Conservation (phyloP, 2,888 invertebrate genomes). For the Drosophila buzzatii region DNA sequence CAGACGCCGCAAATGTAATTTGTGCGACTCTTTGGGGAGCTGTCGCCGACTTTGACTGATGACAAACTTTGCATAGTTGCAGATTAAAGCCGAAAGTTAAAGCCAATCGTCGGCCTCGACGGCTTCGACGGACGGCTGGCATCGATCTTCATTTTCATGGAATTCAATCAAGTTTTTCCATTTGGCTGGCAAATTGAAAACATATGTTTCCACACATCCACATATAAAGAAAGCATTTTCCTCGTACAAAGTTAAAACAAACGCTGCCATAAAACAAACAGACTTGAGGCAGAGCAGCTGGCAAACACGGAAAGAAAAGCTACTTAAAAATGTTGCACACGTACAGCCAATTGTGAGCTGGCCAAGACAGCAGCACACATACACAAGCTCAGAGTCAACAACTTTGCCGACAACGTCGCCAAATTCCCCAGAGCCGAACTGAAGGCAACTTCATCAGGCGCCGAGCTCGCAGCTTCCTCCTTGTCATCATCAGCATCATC, state of each 20-base stretch:
- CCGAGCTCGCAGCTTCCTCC: slow-evolving; percentile 59
- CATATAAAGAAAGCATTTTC: slow-evolving; percentile 23
- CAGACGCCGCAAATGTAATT: slow-evolving; percentile 74
- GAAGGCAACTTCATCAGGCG: slow-evolving; percentile 72
- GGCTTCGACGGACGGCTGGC: not conserved
- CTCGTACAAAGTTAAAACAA: slow-evolving; percentile 60
- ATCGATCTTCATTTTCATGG: slow-evolving; percentile 60
- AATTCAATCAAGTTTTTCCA: slow-evolving; percentile 81
- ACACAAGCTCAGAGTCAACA: slow-evolving; percentile 57
- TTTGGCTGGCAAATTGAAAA: slow-evolving; percentile 77
- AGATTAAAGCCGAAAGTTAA: slow-evolving; percentile 35
- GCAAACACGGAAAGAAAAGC: slow-evolving; percentile 61
- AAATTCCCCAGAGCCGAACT: slow-evolving; percentile 67
- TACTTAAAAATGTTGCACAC: slow-evolving; percentile 81
- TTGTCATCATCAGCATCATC: slow-evolving; percentile 48
- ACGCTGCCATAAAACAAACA: slow-evolving; percentile 69
- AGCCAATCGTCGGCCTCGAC: slow-evolving; percentile 6
- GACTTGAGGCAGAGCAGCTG: slow-evolving; percentile 42
- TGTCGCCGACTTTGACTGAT: slow-evolving; percentile 55
- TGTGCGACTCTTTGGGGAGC: slow-evolving; percentile 63
- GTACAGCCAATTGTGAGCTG: slow-evolving; percentile 75
- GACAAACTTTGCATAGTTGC: slow-evolving; percentile 62
- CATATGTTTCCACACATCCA: slow-evolving; percentile 63
- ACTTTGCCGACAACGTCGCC: slow-evolving; percentile 62
- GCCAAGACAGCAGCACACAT: slow-evolving; percentile 33